Conservation (phyloP, 2,888 invertebrate species). For the Strigamia crassipes region DNA sequence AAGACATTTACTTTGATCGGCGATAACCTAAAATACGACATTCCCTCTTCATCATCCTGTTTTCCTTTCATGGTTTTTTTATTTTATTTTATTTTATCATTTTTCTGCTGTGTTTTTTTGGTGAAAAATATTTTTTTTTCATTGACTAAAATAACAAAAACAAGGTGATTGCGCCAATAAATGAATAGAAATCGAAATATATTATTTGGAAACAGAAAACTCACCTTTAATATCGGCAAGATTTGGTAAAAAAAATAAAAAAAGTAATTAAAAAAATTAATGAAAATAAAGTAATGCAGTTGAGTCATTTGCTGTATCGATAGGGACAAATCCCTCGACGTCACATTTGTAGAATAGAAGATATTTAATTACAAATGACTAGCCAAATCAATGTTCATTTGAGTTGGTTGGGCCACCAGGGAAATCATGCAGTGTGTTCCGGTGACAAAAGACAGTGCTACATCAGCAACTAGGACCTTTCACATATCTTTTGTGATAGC, state of each 20-base stretch:
- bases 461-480: constrained; percentile 21
- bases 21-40: constrained; percentile 21
- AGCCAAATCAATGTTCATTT: constrained; percentile 21
- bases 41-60: neutral
- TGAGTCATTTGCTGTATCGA: neutral
- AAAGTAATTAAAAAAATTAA: too few relatives aligned
- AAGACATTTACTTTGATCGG: constrained; percentile 16
- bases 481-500: constrained; percentile 21
- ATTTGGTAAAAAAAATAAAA: neutral
- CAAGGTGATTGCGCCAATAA: too few relatives aligned
- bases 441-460: constrained; percentile 16
- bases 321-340: constrained; percentile 3
- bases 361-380: constrained; percentile 16
- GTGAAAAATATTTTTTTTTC: neutral
- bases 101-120: neutral
- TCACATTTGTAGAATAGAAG: neutral
- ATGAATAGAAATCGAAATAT: too few relatives aligned
- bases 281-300: neutral
- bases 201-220: too few relatives aligned
- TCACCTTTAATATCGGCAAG: too few relatives aligned
- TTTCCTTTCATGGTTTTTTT: neutral
- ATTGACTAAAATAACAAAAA: neutral
- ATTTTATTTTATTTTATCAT: neutral
- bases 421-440: constrained; percentile 21
- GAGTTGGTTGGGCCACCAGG: constrained; percentile 4